A percentile compares a stretch with the other conserved stretches of the same genome.
These are phyloP conservation scores for Brienomyrus longianalis DNA, from an alignment of 2,113 vertebrate species.

Conservation along the genomic window DNA sequence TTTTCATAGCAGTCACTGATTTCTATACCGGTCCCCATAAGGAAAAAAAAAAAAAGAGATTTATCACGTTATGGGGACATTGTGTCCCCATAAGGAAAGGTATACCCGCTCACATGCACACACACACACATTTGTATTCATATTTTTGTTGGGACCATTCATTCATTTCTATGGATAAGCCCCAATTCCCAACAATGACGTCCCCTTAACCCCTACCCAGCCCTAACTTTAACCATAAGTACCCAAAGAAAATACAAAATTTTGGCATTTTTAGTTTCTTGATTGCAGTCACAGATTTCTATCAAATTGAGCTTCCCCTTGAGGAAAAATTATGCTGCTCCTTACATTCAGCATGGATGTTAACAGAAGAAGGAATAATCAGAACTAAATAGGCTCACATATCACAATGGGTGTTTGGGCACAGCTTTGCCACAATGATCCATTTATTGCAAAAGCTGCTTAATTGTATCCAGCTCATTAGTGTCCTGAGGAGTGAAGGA, in stretches of 20 bases:
- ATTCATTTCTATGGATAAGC: too few species aligned
- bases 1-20: not conserved
- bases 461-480: not conserved
- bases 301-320: not conserved
- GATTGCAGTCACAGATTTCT: not conserved
- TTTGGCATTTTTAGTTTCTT: not conserved
- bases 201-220: too few species aligned
- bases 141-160: too few species aligned
- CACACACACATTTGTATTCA: too few species aligned
- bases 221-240: too few species aligned
- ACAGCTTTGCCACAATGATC: not conserved
- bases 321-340: not conserved
- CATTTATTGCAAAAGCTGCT: constrained; percentile 13
- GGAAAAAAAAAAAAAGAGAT: too few species aligned
- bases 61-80: too few species aligned
- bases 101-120: too few species aligned
- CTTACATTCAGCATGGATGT: not conserved
- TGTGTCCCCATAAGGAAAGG: too few species aligned
- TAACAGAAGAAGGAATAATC: not conserved
- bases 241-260: not conserved
- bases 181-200: too few species aligned
- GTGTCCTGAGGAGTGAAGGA: not conserved
- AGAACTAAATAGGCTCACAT: not conserved
- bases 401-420: not conserved
- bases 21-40: not conserved